A percentile compares a stretch with the other conserved stretches of the same genome.
Conservation (phyloP, 2,888 invertebrate genomes). For the Nymphalis urticae region DNA sequence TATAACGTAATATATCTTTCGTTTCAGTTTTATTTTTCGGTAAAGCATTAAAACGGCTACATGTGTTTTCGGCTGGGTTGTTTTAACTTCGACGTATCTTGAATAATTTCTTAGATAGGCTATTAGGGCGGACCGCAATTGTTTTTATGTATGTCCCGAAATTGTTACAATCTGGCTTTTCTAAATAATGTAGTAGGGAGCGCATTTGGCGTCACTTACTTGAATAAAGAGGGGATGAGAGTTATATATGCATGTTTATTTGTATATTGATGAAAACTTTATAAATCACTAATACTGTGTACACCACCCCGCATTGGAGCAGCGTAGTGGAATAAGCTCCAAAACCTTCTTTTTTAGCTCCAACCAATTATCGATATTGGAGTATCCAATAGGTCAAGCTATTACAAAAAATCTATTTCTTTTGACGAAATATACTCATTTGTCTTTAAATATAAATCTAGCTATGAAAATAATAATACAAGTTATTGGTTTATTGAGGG, state of each 20-base stretch:
- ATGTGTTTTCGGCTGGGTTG: neutral
- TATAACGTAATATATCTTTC: no score
- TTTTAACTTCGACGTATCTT: conserved; percentile 19
- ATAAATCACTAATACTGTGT: no score
- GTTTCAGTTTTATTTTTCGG: conserved; percentile 1
- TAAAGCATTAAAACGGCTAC: conserved; percentile 6
- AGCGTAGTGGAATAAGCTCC: no score
- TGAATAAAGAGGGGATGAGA: neutral
- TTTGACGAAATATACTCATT: no score
- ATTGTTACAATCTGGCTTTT: conserved; percentile 32
- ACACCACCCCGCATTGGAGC: no score
- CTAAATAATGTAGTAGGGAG: conserved; percentile 32
- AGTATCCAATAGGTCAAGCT: no score
- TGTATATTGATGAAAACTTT: neutral
- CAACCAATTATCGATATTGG: no score
- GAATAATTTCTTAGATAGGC: conserved; percentile 32
- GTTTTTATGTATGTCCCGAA: conserved; percentile 34
- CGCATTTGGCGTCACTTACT: conserved; percentile 15
- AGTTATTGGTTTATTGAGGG: no score
- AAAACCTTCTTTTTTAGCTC: no score
- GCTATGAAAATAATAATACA: no score
- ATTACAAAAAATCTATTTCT: no score
- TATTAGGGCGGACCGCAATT: conserved; percentile 29
- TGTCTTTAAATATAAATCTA: no score
- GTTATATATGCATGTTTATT: conserved; percentile 1